These are phyloP conservation scores for Perizoma affinitatum DNA, from an alignment of 2,888 invertebrate species.

Conservation along the genomic window DNA sequence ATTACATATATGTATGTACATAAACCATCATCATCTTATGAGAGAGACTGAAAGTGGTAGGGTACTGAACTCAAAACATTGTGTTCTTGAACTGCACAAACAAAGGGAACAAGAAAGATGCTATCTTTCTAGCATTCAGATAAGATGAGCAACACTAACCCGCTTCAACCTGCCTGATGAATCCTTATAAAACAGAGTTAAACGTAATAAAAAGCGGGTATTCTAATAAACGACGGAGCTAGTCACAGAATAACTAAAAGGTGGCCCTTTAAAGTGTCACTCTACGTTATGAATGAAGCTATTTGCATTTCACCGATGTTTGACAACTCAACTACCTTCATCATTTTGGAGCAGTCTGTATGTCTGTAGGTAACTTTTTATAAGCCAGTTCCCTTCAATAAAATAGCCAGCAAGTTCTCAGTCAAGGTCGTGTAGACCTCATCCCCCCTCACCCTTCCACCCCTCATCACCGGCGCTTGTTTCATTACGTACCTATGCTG, in stretches of 20 bases:
- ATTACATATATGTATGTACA: too few relatives aligned
- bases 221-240: constrained; percentile 12
- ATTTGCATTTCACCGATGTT: too few relatives aligned
- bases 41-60: too few relatives aligned
- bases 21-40: too few relatives aligned
- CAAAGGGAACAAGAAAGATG: neutral
- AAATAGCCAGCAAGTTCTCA: neutral
- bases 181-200: constrained; percentile 19
- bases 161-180: constrained; percentile 11
- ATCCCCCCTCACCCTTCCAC: too few relatives aligned
- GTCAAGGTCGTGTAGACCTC: constrained; percentile 18
- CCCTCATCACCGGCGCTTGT: constrained; percentile 11
- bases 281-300: neutral
- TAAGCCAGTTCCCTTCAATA: too few relatives aligned
- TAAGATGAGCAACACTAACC: neutral
- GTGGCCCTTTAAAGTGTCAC: neutral
- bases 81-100: too few relatives aligned
- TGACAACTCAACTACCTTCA: too few relatives aligned
- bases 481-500: constrained; percentile 13
- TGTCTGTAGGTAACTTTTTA: too few relatives aligned
- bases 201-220: constrained; percentile 15
- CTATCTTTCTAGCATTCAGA: neutral
- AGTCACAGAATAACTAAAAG: neutral
- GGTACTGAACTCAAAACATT: too few relatives aligned
- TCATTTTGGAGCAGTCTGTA: too few relatives aligned